Base-by-base conservation (phyloP, 2,113 vertebrate species). In the Clinocottus analis region DNA sequence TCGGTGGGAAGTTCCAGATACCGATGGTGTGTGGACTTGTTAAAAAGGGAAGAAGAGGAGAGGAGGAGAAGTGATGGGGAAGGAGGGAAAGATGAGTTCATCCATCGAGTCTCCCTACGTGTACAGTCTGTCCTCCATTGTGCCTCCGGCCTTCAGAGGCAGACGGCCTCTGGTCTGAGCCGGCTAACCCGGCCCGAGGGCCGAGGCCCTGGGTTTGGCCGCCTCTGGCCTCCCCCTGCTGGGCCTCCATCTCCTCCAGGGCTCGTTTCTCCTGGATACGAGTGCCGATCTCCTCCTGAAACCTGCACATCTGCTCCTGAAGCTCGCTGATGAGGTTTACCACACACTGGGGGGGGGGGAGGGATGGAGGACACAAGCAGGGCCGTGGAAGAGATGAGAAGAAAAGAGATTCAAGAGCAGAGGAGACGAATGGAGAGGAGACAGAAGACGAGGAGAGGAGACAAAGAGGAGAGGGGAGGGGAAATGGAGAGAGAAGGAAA, bases 291-390 rank as follows among this genome's bases (percentile, higher is more conserved):
- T 98, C 97, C 95, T 97, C 94, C 93, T 99, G 97, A 89, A 99
- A 96, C 95, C 92, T 97, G 95, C 97, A 98, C 98, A 99, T 98
- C 95, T 99, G 96, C 89, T 98, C 97, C 95, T 99, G 97, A 35
- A 99, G 97, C 90, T 99, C 97, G 95, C 96, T 99, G 95, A 99
- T 99, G 94, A 99, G 94, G 93, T 99, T 99, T 93, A 99, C 97
- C 95, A 99, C 96, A 72, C 96, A 98, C 98, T 99, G 95, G 92
- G 87, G 78, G 51, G 90, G 29, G 63, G 61, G 91, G 80, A 87
- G 75, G 7, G 35, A 29, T 74, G 7, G 68, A 77, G 35, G 12
- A 35, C 27, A 83, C 76, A 72, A 45, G 49, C 62, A 64, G 72
- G 83, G 77, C 74, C 74, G 69, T 10, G 79, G 10, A 73, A 64